These are phyloP conservation scores for Hylaeus volcanicus DNA, from an alignment of 1,140 invertebrate genomes.

Conservation along the genomic window DNA sequence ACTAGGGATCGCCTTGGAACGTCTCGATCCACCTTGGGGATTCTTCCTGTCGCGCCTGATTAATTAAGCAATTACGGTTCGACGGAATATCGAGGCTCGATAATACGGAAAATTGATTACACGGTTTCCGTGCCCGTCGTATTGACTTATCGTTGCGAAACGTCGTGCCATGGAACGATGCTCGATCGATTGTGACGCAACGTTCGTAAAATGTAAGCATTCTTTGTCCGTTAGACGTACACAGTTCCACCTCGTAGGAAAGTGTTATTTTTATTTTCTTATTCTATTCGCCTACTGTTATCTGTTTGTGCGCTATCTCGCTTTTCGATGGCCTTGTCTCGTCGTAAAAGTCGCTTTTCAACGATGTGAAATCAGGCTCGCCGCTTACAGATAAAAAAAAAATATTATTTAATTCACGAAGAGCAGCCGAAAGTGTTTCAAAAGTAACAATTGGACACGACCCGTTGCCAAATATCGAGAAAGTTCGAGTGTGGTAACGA, in stretches of 20 bases:
- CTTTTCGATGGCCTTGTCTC: neutral
- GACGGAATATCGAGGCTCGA: neutral
- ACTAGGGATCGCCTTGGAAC: no score
- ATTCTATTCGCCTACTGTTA: neutral
- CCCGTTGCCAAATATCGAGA: no score
- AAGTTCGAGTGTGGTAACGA: no score
- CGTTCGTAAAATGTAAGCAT: constrained; percentile 12
- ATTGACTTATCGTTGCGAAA: constrained; percentile 14
- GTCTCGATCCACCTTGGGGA: neutral
- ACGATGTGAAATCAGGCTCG: neutral
- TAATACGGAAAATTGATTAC: constrained; percentile 12
- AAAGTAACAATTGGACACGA: no score
- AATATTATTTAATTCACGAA: no score
- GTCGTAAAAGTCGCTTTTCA: neutral
- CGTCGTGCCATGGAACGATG: neutral
- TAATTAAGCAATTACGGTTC: neutral
- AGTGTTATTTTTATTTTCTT: constrained; percentile 3
- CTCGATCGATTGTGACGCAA: constrained; percentile 16
- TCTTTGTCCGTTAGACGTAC: neutral
- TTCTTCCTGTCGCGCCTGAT: neutral
- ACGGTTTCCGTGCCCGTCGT: neutral
- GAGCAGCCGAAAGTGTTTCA: no score
- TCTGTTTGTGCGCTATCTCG: neutral
- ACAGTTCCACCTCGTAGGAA: neutral
- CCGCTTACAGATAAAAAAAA: neutral